Percentiles rank a stretch among this genome's conserved stretches.
Conservation (phyloP, 2,888 invertebrate species). For the Drepana falcataria region DNA sequence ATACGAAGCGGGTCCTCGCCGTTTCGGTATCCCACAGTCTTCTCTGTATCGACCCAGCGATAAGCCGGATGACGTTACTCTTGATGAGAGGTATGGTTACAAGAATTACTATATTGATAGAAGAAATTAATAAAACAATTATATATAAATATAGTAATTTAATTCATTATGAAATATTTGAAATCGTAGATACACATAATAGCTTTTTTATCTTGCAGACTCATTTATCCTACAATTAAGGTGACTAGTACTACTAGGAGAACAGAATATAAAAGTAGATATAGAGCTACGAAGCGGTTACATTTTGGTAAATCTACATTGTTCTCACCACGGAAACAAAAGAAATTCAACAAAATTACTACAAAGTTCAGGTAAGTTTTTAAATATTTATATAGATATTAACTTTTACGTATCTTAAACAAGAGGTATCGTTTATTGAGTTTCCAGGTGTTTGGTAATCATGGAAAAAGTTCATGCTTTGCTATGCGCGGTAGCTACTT, state of each 20-base stretch:
- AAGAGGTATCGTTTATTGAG: too few relatives aligned
- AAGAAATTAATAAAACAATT: too few relatives aligned
- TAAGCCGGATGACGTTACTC: slow-evolving; percentile 24
- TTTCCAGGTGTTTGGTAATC: too few relatives aligned
- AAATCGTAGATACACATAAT: too few relatives aligned
- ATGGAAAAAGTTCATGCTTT: too few relatives aligned
- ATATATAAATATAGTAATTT: too few relatives aligned
- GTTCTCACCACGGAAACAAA: slow-evolving; percentile 2
- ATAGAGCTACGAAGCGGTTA: slow-evolving; percentile 25
- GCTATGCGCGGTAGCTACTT: too few relatives aligned
- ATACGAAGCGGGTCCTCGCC: slow-evolving; percentile 10
- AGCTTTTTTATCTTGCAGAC: slow-evolving; percentile 17
- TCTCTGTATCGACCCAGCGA: slow-evolving; percentile 33
- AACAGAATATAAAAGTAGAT: slow-evolving; percentile 22
- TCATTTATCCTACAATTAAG: slow-evolving; percentile 19
- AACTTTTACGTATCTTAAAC: neutral
- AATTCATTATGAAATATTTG: too few relatives aligned
- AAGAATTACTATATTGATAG: too few relatives aligned
- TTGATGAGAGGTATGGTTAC: slow-evolving; percentile 35
- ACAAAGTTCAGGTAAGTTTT: neutral
- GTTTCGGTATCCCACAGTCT: slow-evolving; percentile 10
- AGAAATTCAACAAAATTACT: too few relatives aligned
- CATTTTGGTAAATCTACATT: slow-evolving; percentile 28
- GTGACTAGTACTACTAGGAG: slow-evolving; percentile 10
- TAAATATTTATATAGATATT: neutral